Conservation (phyloP, 2,113 vertebrate genomes). For the Chitala chitala region DNA sequence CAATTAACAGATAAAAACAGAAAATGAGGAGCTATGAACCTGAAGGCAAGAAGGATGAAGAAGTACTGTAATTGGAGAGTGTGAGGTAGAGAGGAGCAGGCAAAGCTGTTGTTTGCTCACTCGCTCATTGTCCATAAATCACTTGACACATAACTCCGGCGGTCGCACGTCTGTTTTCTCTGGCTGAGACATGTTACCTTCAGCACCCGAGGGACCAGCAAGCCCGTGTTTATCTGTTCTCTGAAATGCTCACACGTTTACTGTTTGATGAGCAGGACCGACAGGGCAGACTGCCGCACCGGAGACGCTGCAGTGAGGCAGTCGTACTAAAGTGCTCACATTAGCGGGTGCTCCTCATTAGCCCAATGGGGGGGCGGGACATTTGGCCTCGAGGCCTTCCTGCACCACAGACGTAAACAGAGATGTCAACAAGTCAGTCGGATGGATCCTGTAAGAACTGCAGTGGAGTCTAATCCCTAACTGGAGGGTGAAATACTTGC, state of each 20-base stretch:
- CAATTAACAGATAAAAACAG: background rate
- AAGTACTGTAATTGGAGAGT: slow-evolving; percentile 51
- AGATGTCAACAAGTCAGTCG: background rate
- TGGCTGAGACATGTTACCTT: slow-evolving; percentile 67
- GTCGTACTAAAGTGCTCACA: background rate
- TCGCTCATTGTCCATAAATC: slow-evolving; percentile 66
- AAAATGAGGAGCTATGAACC: background rate
- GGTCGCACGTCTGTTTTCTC: slow-evolving; percentile 65
- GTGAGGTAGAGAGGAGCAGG: slow-evolving; percentile 33
- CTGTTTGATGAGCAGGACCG: background rate
- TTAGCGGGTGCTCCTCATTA: too few relatives aligned
- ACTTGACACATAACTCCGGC: slow-evolving; percentile 66
- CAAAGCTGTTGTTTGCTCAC: slow-evolving; percentile 43
- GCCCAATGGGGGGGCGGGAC: too few relatives aligned
- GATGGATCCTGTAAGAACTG: background rate
- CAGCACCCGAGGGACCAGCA: slow-evolving; percentile 56
- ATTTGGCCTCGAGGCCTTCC: background rate
- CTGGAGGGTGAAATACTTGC: background rate
- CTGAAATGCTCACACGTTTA: slow-evolving; percentile 40
- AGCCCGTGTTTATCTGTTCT: slow-evolving; percentile 60
- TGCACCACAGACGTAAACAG: background rate
- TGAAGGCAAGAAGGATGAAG: slow-evolving; percentile 39
- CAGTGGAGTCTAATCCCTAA: too few relatives aligned
- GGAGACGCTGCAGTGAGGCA: background rate
- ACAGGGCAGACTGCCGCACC: background rate